These are phyloP conservation scores for Mormyrops attenuatus DNA, from an alignment of 2,797 vertebrate genomes.

Conservation along the genomic window DNA sequence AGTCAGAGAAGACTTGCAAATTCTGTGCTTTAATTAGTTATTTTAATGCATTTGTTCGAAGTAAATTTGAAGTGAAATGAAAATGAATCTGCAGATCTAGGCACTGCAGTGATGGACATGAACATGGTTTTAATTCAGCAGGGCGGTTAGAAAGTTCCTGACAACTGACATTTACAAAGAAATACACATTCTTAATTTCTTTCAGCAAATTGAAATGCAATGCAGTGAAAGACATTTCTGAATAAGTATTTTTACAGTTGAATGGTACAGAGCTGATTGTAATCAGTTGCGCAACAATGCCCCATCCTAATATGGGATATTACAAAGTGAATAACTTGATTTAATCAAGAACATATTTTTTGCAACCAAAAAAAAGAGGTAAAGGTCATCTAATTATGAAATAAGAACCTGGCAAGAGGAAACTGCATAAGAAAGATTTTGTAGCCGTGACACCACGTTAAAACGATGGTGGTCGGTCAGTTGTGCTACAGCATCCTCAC, in stretches of 20 bases:
- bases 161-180: slow-evolving; percentile 10
- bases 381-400: neutral
- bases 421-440: neutral
- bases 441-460: neutral
- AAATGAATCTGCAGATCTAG: neutral
- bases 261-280: slow-evolving; percentile 3
- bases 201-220: slow-evolving; percentile 1
- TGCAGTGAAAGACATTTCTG: slow-evolving; percentile 7
- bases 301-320: neutral
- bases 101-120: neutral
- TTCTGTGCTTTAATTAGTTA: neutral
- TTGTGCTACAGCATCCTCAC: neutral
- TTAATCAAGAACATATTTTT: neutral
- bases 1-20: slow-evolving; percentile 21
- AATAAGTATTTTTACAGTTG: neutral
- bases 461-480: no score
- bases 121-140: neutral
- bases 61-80: neutral
- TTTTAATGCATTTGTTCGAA: neutral
- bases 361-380: neutral
- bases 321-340: neutral
- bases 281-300: neutral
- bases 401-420: neutral
- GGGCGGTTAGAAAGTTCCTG: neutral
- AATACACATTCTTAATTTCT: slow-evolving; percentile 1